These are phyloP conservation scores for Marronus borbonicus DNA, from an alignment of 2,888 invertebrate species.

Conservation along the genomic window DNA sequence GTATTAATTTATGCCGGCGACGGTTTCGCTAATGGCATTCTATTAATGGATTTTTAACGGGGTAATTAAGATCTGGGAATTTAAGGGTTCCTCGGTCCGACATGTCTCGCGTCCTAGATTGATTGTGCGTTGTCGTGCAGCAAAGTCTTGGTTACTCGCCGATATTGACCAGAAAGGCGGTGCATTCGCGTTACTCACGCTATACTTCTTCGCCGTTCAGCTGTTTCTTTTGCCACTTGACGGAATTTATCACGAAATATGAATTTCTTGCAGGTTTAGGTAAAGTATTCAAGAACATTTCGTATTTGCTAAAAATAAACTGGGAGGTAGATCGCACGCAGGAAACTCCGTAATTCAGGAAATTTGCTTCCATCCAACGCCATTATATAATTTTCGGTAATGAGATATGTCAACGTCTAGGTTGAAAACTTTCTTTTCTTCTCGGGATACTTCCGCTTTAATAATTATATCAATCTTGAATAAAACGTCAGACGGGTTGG, in stretches of 20 bases:
- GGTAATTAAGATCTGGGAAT: constrained; percentile 56
- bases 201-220: constrained; percentile 55
- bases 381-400: constrained; percentile 51
- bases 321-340: constrained; percentile 34
- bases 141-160: not conserved
- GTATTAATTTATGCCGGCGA: constrained; percentile 29
- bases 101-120: constrained; percentile 59
- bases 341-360: constrained; percentile 46
- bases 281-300: constrained; percentile 46
- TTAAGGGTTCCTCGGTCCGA: constrained; percentile 19
- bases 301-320: constrained; percentile 50
- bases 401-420: constrained; percentile 51
- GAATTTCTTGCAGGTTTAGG: constrained; percentile 58
- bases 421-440: constrained; percentile 33
- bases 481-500: not conserved
- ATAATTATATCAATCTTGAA: constrained; percentile 10
- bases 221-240: constrained; percentile 61
- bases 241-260: constrained; percentile 65
- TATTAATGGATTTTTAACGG: constrained; percentile 55
- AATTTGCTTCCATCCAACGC: constrained; percentile 45
- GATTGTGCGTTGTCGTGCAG: constrained; percentile 66
- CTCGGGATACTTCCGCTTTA: constrained; percentile 15
- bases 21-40: constrained; percentile 33
- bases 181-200: constrained; percentile 55
- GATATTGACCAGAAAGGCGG: constrained; percentile 38